Conservation (phyloP, 2,888 invertebrate genomes). For the Troides oblongomaculatus region DNA sequence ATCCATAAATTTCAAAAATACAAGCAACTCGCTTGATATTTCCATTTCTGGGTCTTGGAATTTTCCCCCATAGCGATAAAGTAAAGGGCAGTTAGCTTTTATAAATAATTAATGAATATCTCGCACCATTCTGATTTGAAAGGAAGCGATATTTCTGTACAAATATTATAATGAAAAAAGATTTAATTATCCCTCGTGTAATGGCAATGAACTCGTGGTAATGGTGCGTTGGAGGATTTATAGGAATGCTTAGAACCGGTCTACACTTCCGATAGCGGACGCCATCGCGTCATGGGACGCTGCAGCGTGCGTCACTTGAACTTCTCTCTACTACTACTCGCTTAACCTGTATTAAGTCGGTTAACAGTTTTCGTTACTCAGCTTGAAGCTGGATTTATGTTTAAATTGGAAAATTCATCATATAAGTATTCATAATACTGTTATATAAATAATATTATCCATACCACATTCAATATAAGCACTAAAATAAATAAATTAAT, state of each 20-base stretch:
- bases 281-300: conserved; percentile 33
- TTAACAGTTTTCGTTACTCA: not conserved
- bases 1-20: not conserved
- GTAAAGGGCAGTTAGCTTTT: no score
- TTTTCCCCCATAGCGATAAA: no score
- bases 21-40: no score
- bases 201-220: conserved; percentile 40
- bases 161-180: not conserved
- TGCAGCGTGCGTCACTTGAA: conserved; percentile 39
- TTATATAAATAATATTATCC: no score
- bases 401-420: not conserved
- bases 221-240: conserved; percentile 49
- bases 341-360: not conserved
- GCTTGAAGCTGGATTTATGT: not conserved
- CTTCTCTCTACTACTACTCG: not conserved
- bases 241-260: conserved; percentile 67
- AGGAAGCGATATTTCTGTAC: not conserved
- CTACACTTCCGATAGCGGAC: conserved; percentile 57
- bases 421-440: not conserved
- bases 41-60: no score
- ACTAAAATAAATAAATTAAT: no score
- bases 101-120: no score
- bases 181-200: conserved; percentile 5
- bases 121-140: not conserved
- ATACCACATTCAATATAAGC: no score